Percentiles rank a stretch among this genome's conserved stretches.
Conservation (phyloP, 2,888 invertebrate species). For the Eucera pruinosa region DNA sequence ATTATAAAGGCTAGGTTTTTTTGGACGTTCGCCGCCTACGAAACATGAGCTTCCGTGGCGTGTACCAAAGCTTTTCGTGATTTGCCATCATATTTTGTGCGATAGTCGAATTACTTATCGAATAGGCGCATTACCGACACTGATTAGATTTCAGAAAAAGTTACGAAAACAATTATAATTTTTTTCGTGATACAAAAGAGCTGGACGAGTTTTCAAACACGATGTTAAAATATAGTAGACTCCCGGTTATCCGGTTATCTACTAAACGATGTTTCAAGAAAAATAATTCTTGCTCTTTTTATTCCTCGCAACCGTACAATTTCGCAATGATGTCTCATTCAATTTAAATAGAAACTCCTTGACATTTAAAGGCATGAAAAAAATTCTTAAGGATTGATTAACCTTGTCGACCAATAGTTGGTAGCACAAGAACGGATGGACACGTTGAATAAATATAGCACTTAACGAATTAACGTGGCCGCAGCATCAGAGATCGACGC, state of each 20-base stretch:
- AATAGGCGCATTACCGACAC: background rate
- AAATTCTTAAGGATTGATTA: slow-evolving; percentile 14
- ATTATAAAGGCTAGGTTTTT: slow-evolving; percentile 1
- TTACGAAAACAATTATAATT: background rate
- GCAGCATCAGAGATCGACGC: too few species aligned
- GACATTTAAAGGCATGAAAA: background rate
- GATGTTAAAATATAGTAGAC: background rate
- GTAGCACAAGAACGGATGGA: background rate
- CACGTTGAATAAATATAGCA: slow-evolving; percentile 2
- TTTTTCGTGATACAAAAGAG: background rate
- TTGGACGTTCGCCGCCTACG: background rate
- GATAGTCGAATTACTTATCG: background rate
- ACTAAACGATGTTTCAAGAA: too few species aligned
- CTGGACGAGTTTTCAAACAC: too few species aligned
- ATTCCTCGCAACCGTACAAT: background rate
- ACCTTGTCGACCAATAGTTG: background rate
- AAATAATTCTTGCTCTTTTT: background rate
- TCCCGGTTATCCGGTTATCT: too few species aligned
- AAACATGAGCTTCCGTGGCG: background rate
- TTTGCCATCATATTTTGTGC: background rate
- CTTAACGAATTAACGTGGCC: too few species aligned
- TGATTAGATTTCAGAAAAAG: background rate
- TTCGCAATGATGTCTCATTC: background rate
- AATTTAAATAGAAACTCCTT: background rate
- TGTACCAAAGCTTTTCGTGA: background rate